These are phyloP conservation scores for Scaptomyza montana DNA, from an alignment of 1,140 invertebrate species.

Conservation along the genomic window DNA sequence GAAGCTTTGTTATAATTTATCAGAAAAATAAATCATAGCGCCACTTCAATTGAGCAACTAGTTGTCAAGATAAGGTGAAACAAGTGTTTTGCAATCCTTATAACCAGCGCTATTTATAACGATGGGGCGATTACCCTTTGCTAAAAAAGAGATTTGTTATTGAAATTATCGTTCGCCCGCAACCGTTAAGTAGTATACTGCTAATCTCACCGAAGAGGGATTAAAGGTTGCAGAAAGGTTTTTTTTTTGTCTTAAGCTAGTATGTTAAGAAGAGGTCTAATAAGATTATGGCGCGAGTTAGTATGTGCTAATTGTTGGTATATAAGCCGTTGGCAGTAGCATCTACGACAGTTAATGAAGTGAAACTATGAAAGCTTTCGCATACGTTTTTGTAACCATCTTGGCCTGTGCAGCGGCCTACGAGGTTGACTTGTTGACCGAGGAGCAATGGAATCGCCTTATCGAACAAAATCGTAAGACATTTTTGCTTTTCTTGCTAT, in stretches of 20 bases:
- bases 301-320: slow-evolving; percentile 27
- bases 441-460: slow-evolving; percentile 69
- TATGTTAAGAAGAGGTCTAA: background rate
- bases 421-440: slow-evolving; percentile 60
- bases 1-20: slow-evolving; percentile 37
- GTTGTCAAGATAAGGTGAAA: slow-evolving; percentile 51
- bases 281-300: background rate
- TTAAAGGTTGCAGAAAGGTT: background rate
- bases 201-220: slow-evolving; percentile 7
- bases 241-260: background rate
- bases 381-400: slow-evolving; percentile 64
- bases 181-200: background rate
- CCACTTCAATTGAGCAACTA: slow-evolving; percentile 62
- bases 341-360: slow-evolving; percentile 35
- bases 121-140: slow-evolving; percentile 40
- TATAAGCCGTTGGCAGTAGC: slow-evolving; percentile 48
- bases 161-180: slow-evolving; percentile 19
- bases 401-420: slow-evolving; percentile 68
- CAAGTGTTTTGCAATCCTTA: slow-evolving; percentile 49
- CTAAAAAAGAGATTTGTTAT: slow-evolving; percentile 28
- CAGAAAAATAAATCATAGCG: slow-evolving; percentile 43
- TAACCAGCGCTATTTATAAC: slow-evolving; percentile 34
- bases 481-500: background rate
- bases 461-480: slow-evolving; percentile 65
- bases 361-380: slow-evolving; percentile 63